Percentiles rank a stretch among this genome's conserved stretches.
These are phyloP conservation scores for Candidula unifasciata DNA, from an alignment of 2,888 invertebrate species.

Conservation along the genomic window DNA sequence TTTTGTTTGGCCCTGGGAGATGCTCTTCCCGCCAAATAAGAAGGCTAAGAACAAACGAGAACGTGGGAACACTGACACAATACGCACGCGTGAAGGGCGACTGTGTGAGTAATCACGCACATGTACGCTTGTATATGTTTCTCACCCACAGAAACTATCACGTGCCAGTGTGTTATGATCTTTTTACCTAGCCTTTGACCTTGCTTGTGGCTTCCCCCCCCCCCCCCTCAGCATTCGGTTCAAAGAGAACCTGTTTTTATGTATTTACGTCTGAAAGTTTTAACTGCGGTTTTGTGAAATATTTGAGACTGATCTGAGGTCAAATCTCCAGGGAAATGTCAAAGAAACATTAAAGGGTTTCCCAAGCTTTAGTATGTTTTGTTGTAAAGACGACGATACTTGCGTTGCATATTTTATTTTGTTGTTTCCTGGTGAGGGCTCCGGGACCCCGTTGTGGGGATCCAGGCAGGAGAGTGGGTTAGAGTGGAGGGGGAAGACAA, in stretches of 20 bases:
- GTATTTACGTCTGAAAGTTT: background rate
- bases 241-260: background rate
- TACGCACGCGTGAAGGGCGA: constrained; percentile 22
- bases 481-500: too few relatives aligned
- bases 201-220: constrained; percentile 15
- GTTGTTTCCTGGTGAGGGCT: too few relatives aligned
- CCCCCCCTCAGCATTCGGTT: background rate
- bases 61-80: constrained; percentile 28
- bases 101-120: constrained; percentile 7
- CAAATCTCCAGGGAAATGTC: too few relatives aligned
- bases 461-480: too few relatives aligned
- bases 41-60: background rate
- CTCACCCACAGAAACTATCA: constrained; percentile 5
- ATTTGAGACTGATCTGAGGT: too few relatives aligned
- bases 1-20: background rate
- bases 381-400: too few relatives aligned
- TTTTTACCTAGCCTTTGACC: constrained; percentile 26
- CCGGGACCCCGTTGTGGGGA: too few relatives aligned
- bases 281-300: background rate
- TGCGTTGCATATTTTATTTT: too few relatives aligned
- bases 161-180: constrained; percentile 33
- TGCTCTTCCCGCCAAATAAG: constrained; percentile 32
- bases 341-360: too few relatives aligned
- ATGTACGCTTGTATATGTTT: constrained; percentile 18
- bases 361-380: too few relatives aligned